Evolutionary conservation across 1,140 invertebrate species (phyloP), one percentile per base, ranked within the genome.

Genomic region (Scaptomyza hsui): DNA sequence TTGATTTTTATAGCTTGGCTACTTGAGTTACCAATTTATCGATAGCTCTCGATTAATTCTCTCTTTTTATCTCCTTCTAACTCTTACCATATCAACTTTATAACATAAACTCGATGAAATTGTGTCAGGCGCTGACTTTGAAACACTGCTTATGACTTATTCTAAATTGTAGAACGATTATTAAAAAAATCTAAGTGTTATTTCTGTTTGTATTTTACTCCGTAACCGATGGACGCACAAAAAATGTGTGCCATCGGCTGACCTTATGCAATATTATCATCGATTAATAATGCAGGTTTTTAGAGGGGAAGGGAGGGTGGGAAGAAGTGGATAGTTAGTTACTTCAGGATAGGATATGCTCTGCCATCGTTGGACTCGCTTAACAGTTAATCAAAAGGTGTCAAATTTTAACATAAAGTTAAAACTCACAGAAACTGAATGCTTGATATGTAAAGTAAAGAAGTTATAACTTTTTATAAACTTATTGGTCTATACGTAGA

Each of bases 91-190:
- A 12, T 12, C 4, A 44, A 16, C 12, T 16, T 9, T 53, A 1
- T 39, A 21, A 15, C 13, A 39, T 4, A n/a, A n/a, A 42, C 24
- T 29, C 44, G 42, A 7, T 51, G 64, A 60, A 32, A 47, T 70
- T 45, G 55, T 48, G 60, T 73, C 7, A 12, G 61, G 49, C 70
- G 42, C 70, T 39, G 70, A 62, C 41, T 80, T 59, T 44, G 26
- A 81, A 64, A 47, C 49, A n/a, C 78, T 62, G 78, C 78, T 81
- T 65, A 7, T 2, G 2, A 19, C 49, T 48, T 15, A 56, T 9
- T 42, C 26, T 18, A 55, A 12, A 53, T 47, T 49, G 6, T 16
- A 32, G 39, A 47, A 37, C n/a, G 3, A 45, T 37, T 45, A 18
- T 44, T 10, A 19, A 18, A 26, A 16, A 29, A 47, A 56, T 64